Base-by-base conservation (phyloP, 2,888 invertebrate genomes). In the Iphiclides podalirius region DNA sequence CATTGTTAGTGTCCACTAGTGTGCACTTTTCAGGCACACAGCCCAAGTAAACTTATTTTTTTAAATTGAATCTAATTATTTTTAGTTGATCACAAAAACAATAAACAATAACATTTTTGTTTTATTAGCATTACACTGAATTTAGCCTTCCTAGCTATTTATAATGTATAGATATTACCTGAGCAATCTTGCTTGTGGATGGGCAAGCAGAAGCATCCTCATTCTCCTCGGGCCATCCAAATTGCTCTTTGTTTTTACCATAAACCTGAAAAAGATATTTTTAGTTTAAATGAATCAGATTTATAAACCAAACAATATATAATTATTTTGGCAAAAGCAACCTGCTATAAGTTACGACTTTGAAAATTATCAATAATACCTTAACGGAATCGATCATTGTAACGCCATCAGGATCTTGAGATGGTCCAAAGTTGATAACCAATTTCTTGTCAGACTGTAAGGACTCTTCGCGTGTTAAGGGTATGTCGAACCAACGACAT, bases 151-250 rank as follows among this genome's bases (percentile, higher is more conserved):
- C n/a, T n/a, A n/a, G n/a, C n/a, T n/a, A n/a, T n/a, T n/a, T n/a
- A n/a, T n/a, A n/a, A n/a, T n/a, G n/a, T n/a, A n/a, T 20, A 20
- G 20, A n/a, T 6, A 20, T 20, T 67, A 87, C 85, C 64, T 81
- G 80, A 31, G 82, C 72, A 1, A 85, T 72, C 67, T 89, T 88
- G 59, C 82, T 87, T 0, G 86, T 75, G 0, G 88, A 85, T 0
- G 85, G 74, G 44, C 87, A 88, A 9, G 85, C 73, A 1, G 85
- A 82, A 1, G 88, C 81, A 48, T 98, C 98, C 66, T 98, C 98
- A 6, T 92, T 93, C 67, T 98, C 98, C 73, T 98, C 98, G 0
- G 98, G 98, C 98, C 98, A 98, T 34, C 98, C 98, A 70, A 98
- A 98, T 0, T 94, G 91, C 72, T 98, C 98, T 79, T 98, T 98